Conservation (phyloP, 2,888 invertebrate genomes). For the Bellardia bayeri region DNA sequence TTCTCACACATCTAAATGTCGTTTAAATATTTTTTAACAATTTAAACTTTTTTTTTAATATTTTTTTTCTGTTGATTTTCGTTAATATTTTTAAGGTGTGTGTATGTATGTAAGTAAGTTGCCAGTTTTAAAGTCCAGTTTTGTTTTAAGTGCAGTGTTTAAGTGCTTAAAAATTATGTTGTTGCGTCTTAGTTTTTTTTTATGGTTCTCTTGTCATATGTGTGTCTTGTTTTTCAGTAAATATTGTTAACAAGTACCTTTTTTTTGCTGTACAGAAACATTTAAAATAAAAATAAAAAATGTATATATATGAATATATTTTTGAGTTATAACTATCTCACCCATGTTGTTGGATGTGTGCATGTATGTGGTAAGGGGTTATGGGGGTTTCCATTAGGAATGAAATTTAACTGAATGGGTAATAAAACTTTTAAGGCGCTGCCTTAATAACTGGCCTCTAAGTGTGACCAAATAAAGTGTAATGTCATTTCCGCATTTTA, state of each 20-base stretch:
- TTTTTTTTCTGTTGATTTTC: conserved; percentile 52
- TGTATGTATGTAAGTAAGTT: conserved; percentile 51
- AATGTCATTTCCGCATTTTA: too few species aligned
- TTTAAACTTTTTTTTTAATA: conserved; percentile 64
- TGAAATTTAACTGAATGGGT: neutral
- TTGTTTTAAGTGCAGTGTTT: conserved; percentile 69
- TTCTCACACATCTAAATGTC: conserved; percentile 68
- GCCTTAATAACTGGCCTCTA: too few species aligned
- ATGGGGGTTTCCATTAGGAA: conserved; percentile 51
- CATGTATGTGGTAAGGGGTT: neutral
- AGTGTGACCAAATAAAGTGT: too few species aligned
- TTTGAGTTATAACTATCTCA: conserved; percentile 62
- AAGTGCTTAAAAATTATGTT: conserved; percentile 71
- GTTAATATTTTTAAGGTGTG: conserved; percentile 57
- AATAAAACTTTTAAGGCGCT: neutral
- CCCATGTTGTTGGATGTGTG: conserved; percentile 8
- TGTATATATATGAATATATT: conserved; percentile 21
- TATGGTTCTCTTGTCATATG: conserved; percentile 55
- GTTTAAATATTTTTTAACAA: conserved; percentile 57
- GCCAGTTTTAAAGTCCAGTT: conserved; percentile 68
- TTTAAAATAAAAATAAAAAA: conserved; percentile 29
- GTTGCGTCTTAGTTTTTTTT: conserved; percentile 56
- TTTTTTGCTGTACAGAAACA: conserved; percentile 50
- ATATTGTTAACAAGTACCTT: conserved; percentile 74
- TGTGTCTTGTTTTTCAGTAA: conserved; percentile 61